Percentiles rank a stretch among this genome's conserved stretches.
Evolutionary conservation across 2,888 invertebrate species (phyloP).

Genomic region (Pyrochroa serraticornis): DNA sequence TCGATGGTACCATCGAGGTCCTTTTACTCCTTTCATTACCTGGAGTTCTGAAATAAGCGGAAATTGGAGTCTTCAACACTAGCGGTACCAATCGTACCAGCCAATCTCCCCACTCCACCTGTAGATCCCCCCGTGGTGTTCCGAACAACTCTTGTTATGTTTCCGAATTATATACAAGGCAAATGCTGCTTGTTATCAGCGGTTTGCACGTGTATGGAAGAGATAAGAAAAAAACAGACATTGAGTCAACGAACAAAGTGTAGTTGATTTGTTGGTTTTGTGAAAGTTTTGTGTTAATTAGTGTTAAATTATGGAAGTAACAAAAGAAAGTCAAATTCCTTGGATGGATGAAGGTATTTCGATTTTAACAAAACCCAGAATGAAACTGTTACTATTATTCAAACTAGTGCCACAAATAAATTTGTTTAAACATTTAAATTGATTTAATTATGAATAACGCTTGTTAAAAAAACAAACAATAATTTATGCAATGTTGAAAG

Average conservation of each 20-base stretch:
- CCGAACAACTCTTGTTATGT: slow-evolving; percentile 12
- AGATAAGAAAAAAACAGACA: slow-evolving; percentile 9
- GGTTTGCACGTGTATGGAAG: slow-evolving; percentile 9
- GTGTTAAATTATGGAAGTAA: slow-evolving; percentile 9
- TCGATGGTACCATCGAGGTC: not conserved
- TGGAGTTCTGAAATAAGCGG: slow-evolving; percentile 19
- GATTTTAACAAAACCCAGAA: not conserved
- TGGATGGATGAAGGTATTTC: slow-evolving; percentile 31
- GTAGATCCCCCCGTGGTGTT: not conserved
- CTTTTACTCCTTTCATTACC: slow-evolving; percentile 1
- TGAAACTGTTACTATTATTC: not conserved
- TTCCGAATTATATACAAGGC: slow-evolving; percentile 14
- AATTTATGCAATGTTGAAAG: no score
- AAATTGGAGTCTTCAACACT: slow-evolving; percentile 11
- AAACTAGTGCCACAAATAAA: not conserved
- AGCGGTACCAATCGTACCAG: slow-evolving; percentile 40
- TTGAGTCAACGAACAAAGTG: not conserved
- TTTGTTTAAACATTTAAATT: not conserved
- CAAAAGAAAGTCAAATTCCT: slow-evolving; percentile 29
- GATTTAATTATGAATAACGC: not conserved
- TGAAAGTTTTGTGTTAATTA: no score
- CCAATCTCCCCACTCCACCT: slow-evolving; percentile 29
- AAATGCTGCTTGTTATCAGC: slow-evolving; percentile 19
- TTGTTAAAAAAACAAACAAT: not conserved
- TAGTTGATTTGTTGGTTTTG: not conserved